Base-by-base conservation (phyloP, 1,140 invertebrate species). In the Aethina tumida region DNA sequence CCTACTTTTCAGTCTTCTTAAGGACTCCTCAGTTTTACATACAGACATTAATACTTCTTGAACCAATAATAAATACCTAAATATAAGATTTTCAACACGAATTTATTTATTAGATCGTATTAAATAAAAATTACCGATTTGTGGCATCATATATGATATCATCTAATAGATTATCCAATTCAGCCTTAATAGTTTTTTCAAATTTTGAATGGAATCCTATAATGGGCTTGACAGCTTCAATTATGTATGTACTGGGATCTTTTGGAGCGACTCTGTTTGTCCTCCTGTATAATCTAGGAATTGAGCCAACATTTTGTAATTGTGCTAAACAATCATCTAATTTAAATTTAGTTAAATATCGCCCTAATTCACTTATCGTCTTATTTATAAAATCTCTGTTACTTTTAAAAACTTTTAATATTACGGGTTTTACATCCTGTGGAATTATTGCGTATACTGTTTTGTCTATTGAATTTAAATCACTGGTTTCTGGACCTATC, bases 21-120 rank as follows among this genome's bases (percentile, higher is more conserved):
- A 64, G 48, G 89, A 94, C 56, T 95, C 91, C 60, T 96, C 92
- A 47, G 92, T 96, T 68, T 87, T 91, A 60, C 89, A 87, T 1
- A 95, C 90, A 3, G 90, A 93, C 21, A 79, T 87, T 34, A 97
- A 65, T 3, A 96, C 88, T 64, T 95, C 88, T 41, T 72, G 73
- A 8, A 93, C 87, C 42, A 79, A 75, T 43, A 67, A 73, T 45
- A 73, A 77, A 67, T 91, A 96, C 45, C 88, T 92, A 55, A 39
- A 69, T 71, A 43, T 53, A 24, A 14, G n/a, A 37, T 10, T 30
- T 30, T 16, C 14, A 19, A 18, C 14, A 28, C 28, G 12, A 21
- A 12, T 24, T 12, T 24, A 29, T 10, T 7, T 12, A 8, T 10
- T 29, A 29, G 8, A 10, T 9, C 16, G 21, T 4, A 31, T 12